These are phyloP conservation scores for Sycobia sp. DNA, from an alignment of 1,140 invertebrate species.

Conservation along the genomic window DNA sequence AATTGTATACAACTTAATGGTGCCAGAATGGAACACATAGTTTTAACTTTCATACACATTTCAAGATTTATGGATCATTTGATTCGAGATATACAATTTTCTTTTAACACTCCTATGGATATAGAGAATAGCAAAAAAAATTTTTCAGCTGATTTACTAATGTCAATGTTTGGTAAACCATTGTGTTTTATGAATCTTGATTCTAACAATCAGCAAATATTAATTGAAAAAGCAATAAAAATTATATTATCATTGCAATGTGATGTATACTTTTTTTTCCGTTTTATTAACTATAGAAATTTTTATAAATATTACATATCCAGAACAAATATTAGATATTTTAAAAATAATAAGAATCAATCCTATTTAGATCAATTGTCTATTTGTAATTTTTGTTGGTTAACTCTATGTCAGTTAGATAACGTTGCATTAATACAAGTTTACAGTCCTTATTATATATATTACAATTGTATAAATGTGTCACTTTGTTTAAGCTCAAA, in stretches of 20 bases:
- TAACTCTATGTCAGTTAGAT: background rate
- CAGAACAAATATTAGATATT: no score
- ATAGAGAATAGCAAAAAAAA: background rate
- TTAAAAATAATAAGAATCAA: background rate
- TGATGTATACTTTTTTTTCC: constrained; percentile 9
- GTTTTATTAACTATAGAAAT: constrained; percentile 5
- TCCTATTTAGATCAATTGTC: background rate
- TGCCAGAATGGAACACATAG: background rate
- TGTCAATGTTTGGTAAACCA: constrained; percentile 14
- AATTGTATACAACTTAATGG: background rate
- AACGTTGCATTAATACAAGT: background rate
- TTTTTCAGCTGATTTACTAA: constrained; percentile 3
- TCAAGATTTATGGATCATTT: constrained; percentile 18
- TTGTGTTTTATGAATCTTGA: constrained; percentile 4
- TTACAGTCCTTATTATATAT: constrained; percentile 17
- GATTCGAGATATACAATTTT: constrained; percentile 1
- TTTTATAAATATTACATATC: background rate
- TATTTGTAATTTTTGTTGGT: constrained; percentile 14
- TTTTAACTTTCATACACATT: constrained; percentile 3
- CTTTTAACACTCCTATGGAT: background rate
- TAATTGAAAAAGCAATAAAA: constrained; percentile 5
- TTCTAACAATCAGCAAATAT: background rate
- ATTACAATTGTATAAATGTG: constrained; percentile 17
- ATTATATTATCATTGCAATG: constrained; percentile 5
- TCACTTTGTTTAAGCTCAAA: background rate